These are phyloP conservation scores for Amazona finschi DNA, from an alignment of 2,797 vertebrate species.

Conservation along the genomic window DNA sequence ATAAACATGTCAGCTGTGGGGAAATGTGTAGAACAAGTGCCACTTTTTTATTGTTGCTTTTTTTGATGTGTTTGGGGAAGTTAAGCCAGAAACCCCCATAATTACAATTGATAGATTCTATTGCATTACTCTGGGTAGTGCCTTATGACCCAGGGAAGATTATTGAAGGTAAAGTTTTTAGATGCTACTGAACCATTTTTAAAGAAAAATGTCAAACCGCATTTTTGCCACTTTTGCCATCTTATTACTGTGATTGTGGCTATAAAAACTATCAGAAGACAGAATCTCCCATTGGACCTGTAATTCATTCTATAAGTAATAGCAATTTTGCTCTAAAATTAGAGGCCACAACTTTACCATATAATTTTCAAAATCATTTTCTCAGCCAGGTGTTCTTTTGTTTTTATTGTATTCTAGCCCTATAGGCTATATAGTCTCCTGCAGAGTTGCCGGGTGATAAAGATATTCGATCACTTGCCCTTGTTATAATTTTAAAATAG, in stretches of 20 bases:
- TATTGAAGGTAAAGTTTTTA: background rate
- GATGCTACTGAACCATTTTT: background rate
- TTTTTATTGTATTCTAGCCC: background rate
- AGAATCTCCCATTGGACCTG: background rate
- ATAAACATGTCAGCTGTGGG: background rate
- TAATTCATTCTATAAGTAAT: background rate
- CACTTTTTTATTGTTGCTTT: background rate
- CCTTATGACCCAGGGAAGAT: background rate
- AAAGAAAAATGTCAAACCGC: background rate
- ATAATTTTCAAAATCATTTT: background rate
- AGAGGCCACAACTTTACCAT: background rate
- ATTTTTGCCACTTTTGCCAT: background rate
- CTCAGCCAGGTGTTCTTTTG: background rate
- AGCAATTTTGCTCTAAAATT: background rate
- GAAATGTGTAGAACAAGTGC: background rate
- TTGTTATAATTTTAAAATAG: background rate
- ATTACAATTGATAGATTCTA: background rate
- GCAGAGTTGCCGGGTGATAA: background rate
- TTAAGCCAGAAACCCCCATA: rapidly evolving
- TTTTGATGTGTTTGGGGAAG: background rate
- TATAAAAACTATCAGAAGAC: background rate
- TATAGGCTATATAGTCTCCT: background rate
- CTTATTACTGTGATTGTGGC: background rate
- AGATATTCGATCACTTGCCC: background rate
- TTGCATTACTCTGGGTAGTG: background rate